Conservation (phyloP, 2,888 invertebrate genomes). For the Hyalella azteca region DNA sequence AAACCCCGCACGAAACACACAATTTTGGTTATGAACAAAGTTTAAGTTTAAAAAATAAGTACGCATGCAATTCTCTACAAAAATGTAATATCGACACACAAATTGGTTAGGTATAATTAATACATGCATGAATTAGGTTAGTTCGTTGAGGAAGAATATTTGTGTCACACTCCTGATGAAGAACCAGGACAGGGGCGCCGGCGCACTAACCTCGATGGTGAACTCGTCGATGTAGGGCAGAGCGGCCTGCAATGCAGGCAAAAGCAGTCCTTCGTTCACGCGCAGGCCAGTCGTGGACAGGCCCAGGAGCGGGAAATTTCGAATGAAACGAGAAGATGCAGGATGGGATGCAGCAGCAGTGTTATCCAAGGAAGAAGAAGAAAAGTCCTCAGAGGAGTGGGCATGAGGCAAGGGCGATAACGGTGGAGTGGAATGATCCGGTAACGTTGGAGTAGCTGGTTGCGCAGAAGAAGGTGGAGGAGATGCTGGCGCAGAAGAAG, state of each 20-base stretch:
- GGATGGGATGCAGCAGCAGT: background rate
- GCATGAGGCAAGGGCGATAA: background rate
- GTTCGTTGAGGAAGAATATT: too few species aligned
- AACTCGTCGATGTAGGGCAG: conserved; percentile 8
- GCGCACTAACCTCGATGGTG: background rate
- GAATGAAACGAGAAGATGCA: background rate
- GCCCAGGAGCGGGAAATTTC: background rate
- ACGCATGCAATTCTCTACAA: too few species aligned
- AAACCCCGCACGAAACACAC: too few species aligned
- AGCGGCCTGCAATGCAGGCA: background rate
- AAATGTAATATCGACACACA: too few species aligned
- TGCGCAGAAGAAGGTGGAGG: background rate
- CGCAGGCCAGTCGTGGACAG: background rate
- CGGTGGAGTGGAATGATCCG: background rate
- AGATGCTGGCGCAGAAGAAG: background rate
- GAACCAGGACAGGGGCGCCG: background rate
- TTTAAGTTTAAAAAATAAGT: too few species aligned
- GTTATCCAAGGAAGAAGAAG: background rate
- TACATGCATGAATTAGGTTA: too few species aligned
- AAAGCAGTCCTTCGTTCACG: background rate
- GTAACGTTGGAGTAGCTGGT: background rate
- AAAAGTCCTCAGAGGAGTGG: too few species aligned
- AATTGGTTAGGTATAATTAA: too few species aligned
- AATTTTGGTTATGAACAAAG: too few species aligned
- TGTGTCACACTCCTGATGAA: too few species aligned